phyloP scores from a whole-genome alignment of 2,113 vertebrate species.

The Myrmophylax atrothorax region DNA sequence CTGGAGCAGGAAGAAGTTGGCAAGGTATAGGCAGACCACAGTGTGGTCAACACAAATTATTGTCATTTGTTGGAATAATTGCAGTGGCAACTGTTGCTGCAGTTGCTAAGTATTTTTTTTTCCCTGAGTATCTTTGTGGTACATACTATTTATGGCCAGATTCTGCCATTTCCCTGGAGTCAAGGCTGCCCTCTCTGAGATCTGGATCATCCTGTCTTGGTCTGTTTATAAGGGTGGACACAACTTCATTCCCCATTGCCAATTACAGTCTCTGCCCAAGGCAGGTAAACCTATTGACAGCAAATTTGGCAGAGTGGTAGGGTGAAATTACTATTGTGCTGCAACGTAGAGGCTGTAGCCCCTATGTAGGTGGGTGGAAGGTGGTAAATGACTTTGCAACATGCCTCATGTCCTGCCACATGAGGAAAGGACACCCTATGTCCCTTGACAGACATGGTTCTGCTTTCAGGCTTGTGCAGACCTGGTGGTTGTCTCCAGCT shows the following conservation, averaged over 20 bases:
- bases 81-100: slow-evolving; percentile 51
- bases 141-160: slow-evolving; percentile 5
- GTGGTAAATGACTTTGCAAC: fast-evolving
- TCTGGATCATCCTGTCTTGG: not conserved
- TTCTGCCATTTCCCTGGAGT: not conserved
- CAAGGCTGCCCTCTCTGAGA: not conserved
- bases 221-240: not conserved
- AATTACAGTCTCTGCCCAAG: not conserved
- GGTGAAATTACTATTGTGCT: not conserved
- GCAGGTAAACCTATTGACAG: not conserved
- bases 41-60: slow-evolving; percentile 41
- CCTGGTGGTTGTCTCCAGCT: not conserved
- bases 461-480: not conserved
- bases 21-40: slow-evolving; percentile 32
- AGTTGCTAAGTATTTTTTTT: not conserved
- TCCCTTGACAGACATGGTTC: not conserved
- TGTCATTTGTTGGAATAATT: slow-evolving; percentile 53
- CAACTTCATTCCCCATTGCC: not conserved
- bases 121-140: not conserved
- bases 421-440: not conserved
- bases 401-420: fast-evolving
- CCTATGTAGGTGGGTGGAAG: not conserved
- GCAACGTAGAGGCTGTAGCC: not conserved
- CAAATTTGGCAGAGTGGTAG: not conserved
- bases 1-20: slow-evolving; percentile 31